Evolutionary conservation across 2,797 vertebrate species (phyloP).

Genomic region (Petrocephalus schoutedeni): DNA sequence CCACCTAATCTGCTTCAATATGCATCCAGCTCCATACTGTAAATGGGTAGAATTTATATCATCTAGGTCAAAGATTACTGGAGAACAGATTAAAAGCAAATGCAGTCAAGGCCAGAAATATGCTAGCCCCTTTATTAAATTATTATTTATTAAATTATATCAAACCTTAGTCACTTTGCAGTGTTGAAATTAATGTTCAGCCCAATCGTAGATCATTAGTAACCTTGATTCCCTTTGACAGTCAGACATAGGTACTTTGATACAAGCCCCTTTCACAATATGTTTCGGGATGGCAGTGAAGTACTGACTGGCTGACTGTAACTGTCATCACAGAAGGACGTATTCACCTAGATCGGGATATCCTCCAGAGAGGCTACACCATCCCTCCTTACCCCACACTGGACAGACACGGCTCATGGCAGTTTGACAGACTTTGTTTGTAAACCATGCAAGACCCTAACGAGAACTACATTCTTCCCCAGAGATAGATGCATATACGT

Average conservation of each 20-base stretch:
- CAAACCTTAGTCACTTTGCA: neutral
- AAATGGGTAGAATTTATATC: neutral
- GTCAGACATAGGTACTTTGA: neutral
- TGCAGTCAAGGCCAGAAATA: neutral
- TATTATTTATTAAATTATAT: neutral
- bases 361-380: neutral
- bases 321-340: neutral
- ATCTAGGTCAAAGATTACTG: neutral
- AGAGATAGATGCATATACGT: neutral
- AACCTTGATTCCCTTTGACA: neutral
- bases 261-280: neutral
- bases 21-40: neutral
- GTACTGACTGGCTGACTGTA: neutral
- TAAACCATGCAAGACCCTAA: neutral
- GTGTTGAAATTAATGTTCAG: neutral
- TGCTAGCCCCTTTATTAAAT: neutral
- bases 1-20: neutral
- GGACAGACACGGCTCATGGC: neutral
- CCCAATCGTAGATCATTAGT: neutral
- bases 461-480: neutral
- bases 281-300: neutral
- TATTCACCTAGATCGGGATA: neutral
- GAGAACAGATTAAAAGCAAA: neutral
- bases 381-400: neutral
- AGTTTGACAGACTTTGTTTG: neutral